Base-by-base conservation (phyloP, 2,888 invertebrate species). In the Megaustenia siamemsis region DNA sequence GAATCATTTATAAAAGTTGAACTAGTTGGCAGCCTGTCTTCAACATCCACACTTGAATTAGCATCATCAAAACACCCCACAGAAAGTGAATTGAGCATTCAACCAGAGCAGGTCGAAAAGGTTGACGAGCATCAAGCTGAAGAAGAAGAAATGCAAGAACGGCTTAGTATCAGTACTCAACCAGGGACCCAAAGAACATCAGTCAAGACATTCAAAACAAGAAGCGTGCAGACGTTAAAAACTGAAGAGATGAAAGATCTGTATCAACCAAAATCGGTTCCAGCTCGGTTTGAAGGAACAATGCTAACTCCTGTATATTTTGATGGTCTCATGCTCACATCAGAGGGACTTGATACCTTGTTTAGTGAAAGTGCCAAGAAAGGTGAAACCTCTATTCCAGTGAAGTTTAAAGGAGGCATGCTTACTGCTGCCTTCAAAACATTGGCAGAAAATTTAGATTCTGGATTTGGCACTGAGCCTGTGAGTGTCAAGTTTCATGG, bases 391-490 rank as follows among this genome's bases (percentile, higher is more conserved):
- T 24, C 81, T n/a, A 76, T 85, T 15, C 85, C 81, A 12, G 80
- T 85, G 4, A 68, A 53, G 35, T 81, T 85, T 21, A 60, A 85
- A 40, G 85, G 85, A 56, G 81, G 81, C 10, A 85, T 85, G 81
- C 60, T 85, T n/a, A 76, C 85, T 28, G 81, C 85, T n/a, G 85
- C 85, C 18, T 85, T 85, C 43, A 81, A 79, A 68, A 45, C 84
- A 32, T 32, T 84, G 38, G 66, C 73, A 32, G 45, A 79, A 15
- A 82, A 63, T n/a, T 21, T 66, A 49, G 38, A 76, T 24, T 21
- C 35, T 35, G 79, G 63, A 2, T 32, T 45, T 40, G 60, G 60
- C 6, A 15, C 53, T 15, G 79, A 53, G n/a, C 68, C 79, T n/a
- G 80, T 84, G 24, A 80, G 66, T 49, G 85, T 85, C 6, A 85